Evolutionary conservation across 1,140 invertebrate species (phyloP).

Genomic region (Magallana gigas): DNA sequence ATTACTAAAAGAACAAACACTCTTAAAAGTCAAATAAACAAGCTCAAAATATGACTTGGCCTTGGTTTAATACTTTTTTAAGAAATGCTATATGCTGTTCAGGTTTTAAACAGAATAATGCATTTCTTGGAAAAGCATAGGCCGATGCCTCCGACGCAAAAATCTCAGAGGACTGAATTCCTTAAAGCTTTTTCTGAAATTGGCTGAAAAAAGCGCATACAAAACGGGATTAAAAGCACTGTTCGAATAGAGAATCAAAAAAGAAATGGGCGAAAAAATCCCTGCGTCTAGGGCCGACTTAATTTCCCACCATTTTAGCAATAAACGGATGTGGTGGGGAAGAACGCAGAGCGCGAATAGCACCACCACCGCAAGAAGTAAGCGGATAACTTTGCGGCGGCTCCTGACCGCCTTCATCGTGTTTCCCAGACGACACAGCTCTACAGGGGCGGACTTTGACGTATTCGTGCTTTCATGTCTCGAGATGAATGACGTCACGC

Average conservation of each 20-base stretch:
- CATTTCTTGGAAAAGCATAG: slow-evolving; percentile 48
- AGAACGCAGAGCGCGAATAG: slow-evolving; percentile 92
- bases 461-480: not conserved
- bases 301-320: slow-evolving; percentile 83
- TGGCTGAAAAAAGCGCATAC: slow-evolving; percentile 90
- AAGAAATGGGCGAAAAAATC: slow-evolving; percentile 89
- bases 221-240: slow-evolving; percentile 91
- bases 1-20: no score
- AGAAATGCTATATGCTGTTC: no score
- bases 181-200: slow-evolving; percentile 78
- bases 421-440: slow-evolving; percentile 53
- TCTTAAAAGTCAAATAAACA: no score
- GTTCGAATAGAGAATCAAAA: slow-evolving; percentile 90
- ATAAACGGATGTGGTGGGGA: slow-evolving; percentile 90
- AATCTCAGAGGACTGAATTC: slow-evolving; percentile 68
- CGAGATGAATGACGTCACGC: not conserved
- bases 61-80: no score
- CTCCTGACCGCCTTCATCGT: slow-evolving; percentile 69
- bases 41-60: no score
- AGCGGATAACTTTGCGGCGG: slow-evolving; percentile 81
- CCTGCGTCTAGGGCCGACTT: slow-evolving; percentile 84
- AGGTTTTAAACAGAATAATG: no score
- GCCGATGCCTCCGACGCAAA: slow-evolving; percentile 5
- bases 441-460: not conserved
- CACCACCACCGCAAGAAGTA: slow-evolving; percentile 90